A percentile compares a stretch with the other conserved stretches of the same genome.
Evolutionary conservation across 2,888 invertebrate species (phyloP).

Genomic region (Hirtodrosophila alboralis): DNA sequence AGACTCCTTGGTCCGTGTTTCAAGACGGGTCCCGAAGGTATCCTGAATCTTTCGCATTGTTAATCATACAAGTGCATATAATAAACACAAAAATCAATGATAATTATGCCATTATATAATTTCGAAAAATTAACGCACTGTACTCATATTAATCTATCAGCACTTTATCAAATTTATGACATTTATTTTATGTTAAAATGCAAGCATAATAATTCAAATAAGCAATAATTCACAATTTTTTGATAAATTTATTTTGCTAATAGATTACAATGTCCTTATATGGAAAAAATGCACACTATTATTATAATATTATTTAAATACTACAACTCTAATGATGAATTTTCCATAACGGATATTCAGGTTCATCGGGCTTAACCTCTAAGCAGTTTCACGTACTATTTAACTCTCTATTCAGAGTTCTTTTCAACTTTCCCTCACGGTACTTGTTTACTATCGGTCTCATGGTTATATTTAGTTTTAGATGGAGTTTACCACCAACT

Average conservation of each 20-base stretch:
- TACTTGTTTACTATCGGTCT: slow-evolving; percentile 89
- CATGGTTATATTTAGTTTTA: slow-evolving; percentile 87
- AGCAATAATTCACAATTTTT: slow-evolving; percentile 35
- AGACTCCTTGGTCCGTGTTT: slow-evolving; percentile 91
- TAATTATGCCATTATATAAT: slow-evolving; percentile 43
- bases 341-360: slow-evolving; percentile 85
- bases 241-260: slow-evolving; percentile 80
- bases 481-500: slow-evolving; percentile 85
- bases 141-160: slow-evolving; percentile 50
- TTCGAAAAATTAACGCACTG: slow-evolving; percentile 49
- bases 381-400: slow-evolving; percentile 86
- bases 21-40: slow-evolving; percentile 89
- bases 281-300: slow-evolving; percentile 83
- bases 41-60: slow-evolving; percentile 84
- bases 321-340: slow-evolving; percentile 80
- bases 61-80: slow-evolving; percentile 62
- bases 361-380: slow-evolving; percentile 86
- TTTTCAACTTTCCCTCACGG: slow-evolving; percentile 90
- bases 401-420: slow-evolving; percentile 82
- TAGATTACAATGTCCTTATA: slow-evolving; percentile 86
- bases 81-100: slow-evolving; percentile 42
- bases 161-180: slow-evolving; percentile 53
- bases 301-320: slow-evolving; percentile 66
- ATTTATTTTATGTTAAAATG: slow-evolving; percentile 53
- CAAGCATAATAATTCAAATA: slow-evolving; percentile 51